phyloP scores from a whole-genome alignment of 2,113 vertebrate species.

The Notarius quadriscutis region DNA sequence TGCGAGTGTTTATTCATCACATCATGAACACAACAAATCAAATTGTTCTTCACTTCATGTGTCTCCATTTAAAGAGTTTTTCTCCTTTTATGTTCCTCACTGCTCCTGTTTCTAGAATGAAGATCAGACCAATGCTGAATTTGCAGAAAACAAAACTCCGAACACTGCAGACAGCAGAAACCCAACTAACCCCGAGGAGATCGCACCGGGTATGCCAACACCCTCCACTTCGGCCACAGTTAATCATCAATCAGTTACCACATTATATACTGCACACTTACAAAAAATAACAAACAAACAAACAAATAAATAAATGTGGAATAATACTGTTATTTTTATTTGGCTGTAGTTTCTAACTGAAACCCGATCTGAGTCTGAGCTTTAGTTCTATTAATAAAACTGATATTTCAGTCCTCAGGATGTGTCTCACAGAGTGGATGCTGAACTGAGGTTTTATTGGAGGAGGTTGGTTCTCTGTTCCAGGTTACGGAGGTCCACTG shows the following conservation, averaged over 20 bases:
- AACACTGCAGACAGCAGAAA: constrained; percentile 80
- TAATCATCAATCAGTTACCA: too few relatives aligned
- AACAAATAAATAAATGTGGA: too few relatives aligned
- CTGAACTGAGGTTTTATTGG: neutral
- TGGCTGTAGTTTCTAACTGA: too few relatives aligned
- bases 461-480: neutral
- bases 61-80: too few relatives aligned
- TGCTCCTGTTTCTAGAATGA: constrained; percentile 60
- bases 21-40: neutral
- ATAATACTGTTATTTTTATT: too few relatives aligned
- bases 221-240: too few relatives aligned
- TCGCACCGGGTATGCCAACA: constrained; percentile 75
- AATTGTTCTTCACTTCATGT: neutral
- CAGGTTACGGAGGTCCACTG: constrained; percentile 79
- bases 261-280: too few relatives aligned
- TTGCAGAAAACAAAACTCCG: constrained; percentile 76
- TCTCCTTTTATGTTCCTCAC: neutral
- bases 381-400: too few relatives aligned
- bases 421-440: neutral
- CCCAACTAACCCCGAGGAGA: constrained; percentile 77
- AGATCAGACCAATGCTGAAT: constrained; percentile 67
- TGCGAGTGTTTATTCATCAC: neutral
- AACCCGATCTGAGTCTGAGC: too few relatives aligned
- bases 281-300: too few relatives aligned
- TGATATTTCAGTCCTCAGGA: neutral